These are phyloP conservation scores for Atherinosoma microstoma DNA, from an alignment of 2,797 vertebrate species.

Conservation along the genomic window DNA sequence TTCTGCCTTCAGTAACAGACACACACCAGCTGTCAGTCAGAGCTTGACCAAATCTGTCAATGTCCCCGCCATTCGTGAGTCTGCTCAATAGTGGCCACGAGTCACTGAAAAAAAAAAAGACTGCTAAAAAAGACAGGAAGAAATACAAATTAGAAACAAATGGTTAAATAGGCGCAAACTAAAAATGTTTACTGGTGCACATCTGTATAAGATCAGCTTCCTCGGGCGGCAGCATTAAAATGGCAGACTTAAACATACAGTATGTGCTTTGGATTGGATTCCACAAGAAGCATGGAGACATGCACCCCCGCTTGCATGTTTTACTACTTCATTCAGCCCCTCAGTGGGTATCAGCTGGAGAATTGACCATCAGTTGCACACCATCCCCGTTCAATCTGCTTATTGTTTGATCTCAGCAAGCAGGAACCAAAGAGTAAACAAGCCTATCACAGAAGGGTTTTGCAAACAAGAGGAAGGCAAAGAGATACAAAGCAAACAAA, in stretches of 20 bases:
- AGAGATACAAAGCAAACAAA: constrained; percentile 80
- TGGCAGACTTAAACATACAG: constrained; percentile 21
- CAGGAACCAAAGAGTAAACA: constrained; percentile 78
- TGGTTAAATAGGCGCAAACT: constrained; percentile 3
- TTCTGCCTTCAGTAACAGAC: constrained; percentile 33
- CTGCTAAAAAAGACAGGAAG: neutral
- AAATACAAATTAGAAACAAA: neutral
- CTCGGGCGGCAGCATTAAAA: constrained; percentile 6
- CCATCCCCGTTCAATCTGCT: constrained; percentile 76
- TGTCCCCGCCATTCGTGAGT: constrained; percentile 37
- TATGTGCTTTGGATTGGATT: constrained; percentile 33
- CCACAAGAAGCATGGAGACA: neutral
- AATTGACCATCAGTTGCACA: constrained; percentile 72
- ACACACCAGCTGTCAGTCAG: constrained; percentile 63
- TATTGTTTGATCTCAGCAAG: constrained; percentile 77
- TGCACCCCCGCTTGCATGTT: constrained; percentile 18
- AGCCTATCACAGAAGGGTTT: constrained; percentile 80
- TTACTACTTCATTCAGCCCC: constrained; percentile 36
- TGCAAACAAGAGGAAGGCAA: constrained; percentile 80
- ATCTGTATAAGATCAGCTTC: constrained; percentile 19
- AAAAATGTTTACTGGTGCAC: neutral
- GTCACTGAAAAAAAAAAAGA: constrained; percentile 40
- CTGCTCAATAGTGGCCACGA: constrained; percentile 42
- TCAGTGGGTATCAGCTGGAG: constrained; percentile 46
- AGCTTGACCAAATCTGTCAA: constrained; percentile 46